These are phyloP conservation scores for Pectinophora gossypiella DNA, from an alignment of 1,140 invertebrate genomes.

Conservation along the genomic window DNA sequence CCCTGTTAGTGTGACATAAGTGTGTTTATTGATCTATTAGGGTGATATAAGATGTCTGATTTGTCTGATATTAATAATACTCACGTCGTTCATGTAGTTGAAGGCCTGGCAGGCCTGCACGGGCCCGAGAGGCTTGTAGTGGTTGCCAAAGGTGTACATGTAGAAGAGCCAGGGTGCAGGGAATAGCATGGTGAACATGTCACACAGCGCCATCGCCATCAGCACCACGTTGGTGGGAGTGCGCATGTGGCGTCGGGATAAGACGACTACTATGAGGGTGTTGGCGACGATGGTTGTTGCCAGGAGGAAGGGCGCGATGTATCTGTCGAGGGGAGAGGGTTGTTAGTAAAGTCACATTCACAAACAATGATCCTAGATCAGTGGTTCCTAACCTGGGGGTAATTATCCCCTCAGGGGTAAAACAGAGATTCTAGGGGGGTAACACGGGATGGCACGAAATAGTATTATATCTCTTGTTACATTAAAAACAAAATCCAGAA, in stretches of 20 bases:
- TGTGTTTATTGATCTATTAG: too few species aligned
- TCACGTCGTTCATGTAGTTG: conserved; percentile 87
- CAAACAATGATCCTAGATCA: too few species aligned
- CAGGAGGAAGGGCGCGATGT: conserved; percentile 89
- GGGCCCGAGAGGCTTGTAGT: conserved; percentile 85
- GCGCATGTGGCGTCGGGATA: conserved; percentile 83
- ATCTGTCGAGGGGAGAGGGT: conserved; percentile 48
- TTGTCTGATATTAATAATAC: too few species aligned
- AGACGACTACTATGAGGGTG: conserved; percentile 88
- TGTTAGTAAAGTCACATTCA: too few species aligned
- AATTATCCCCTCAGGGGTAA: too few species aligned
- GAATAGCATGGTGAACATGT: conserved; percentile 93
- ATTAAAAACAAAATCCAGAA: too few species aligned
- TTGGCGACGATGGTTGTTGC: conserved; percentile 94
- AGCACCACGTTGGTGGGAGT: conserved; percentile 94
- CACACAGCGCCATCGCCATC: conserved; percentile 93
- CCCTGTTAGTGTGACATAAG: too few species aligned
- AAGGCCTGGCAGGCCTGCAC: conserved; percentile 86
- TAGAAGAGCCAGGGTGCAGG: conserved; percentile 92
- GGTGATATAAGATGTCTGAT: too few species aligned
- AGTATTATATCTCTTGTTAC: too few species aligned
- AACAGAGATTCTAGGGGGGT: too few species aligned
- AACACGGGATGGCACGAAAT: too few species aligned
- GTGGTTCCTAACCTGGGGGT: too few species aligned
- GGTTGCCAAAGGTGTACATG: conserved; percentile 93